phyloP scores from a whole-genome alignment of 2,113 vertebrate species.

The Ahaetulla prasina region DNA sequence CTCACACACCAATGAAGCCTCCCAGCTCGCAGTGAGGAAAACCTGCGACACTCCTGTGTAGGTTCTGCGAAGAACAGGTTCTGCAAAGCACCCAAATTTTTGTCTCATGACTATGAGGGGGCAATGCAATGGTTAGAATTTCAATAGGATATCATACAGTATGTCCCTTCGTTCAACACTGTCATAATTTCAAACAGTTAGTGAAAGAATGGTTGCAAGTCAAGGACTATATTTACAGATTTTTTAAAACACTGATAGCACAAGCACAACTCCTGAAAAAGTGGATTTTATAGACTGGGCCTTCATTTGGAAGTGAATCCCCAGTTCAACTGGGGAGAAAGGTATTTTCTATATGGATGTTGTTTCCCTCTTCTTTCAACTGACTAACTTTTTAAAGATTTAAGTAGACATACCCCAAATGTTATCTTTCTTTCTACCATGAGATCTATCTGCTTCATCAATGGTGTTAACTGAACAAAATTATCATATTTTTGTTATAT shows the following conservation, averaged over 20 bases:
- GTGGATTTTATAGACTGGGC: background rate
- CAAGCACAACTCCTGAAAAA: background rate
- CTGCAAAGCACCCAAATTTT: background rate
- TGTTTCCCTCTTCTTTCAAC: background rate
- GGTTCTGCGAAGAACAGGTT: background rate
- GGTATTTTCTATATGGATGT: background rate
- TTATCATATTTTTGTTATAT: background rate
- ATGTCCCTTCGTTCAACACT: background rate
- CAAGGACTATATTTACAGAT: background rate
- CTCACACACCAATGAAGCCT: background rate
- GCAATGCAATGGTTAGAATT: background rate
- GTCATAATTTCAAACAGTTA: background rate
- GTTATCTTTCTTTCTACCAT: background rate
- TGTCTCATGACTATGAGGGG: background rate
- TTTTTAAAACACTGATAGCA: background rate
- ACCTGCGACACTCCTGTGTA: background rate
- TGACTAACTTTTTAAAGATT: background rate
- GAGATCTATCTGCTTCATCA: background rate
- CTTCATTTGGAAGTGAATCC: background rate
- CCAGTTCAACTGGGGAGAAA: background rate
- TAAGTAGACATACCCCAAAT: background rate
- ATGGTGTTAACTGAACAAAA: background rate
- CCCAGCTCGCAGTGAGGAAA: background rate
- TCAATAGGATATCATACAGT: background rate
- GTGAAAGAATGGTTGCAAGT: too few species aligned